Conservation (phyloP, 2,113 vertebrate species). For the Indri indri region DNA sequence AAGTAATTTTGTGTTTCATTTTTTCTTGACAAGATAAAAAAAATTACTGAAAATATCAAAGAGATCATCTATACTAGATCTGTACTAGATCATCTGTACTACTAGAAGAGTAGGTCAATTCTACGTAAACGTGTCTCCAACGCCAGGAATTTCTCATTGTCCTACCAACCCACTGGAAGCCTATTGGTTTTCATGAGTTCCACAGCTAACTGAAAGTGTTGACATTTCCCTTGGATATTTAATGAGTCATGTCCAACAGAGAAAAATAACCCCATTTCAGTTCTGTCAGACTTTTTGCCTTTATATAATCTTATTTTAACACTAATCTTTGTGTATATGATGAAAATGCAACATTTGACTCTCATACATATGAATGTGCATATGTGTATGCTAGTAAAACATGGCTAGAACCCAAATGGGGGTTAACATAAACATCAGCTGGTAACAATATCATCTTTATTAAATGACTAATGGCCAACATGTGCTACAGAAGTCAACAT, state of each 20-base stretch:
- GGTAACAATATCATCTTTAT: not conserved
- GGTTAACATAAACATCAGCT: not conserved
- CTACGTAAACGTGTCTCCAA: not conserved
- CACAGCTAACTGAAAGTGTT: not conserved
- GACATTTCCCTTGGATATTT: not conserved
- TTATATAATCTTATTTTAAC: not conserved
- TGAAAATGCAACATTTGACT: not conserved
- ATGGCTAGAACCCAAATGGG: not conserved
- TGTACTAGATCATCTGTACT: not conserved
- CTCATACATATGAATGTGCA: not conserved
- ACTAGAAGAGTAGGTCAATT: not conserved
- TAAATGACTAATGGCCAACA: not conserved
- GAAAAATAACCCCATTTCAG: not conserved
- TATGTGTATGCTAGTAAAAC: not conserved
- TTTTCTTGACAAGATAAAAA: slow-evolving; percentile 29
- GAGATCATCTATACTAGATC: not conserved
- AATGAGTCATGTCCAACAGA: not conserved
- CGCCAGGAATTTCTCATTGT: not conserved
- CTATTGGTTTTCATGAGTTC: not conserved
- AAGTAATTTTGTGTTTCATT: not conserved
- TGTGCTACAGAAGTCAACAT: not conserved
- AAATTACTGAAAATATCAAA: not conserved
- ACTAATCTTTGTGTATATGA: not conserved
- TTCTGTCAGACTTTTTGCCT: not conserved
- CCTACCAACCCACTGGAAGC: not conserved